A percentile compares a stretch with the other conserved stretches of the same genome.
These are phyloP conservation scores for Cataglyphis rosenhaueri DNA, from an alignment of 2,888 invertebrate species.

Conservation along the genomic window DNA sequence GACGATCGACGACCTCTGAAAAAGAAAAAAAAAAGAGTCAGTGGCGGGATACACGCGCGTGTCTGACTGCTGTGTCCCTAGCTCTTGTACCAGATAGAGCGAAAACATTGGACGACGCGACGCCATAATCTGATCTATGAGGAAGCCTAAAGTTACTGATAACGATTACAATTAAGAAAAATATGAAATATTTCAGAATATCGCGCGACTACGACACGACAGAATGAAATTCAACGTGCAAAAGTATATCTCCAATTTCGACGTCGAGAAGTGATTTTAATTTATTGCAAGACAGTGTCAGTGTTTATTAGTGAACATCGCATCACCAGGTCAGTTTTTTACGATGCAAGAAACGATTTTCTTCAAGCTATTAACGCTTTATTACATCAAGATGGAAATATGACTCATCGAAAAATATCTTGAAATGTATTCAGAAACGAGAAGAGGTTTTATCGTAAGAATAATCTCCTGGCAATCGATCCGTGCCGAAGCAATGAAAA, in stretches of 20 bases:
- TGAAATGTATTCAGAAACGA: not conserved
- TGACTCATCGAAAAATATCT: not conserved
- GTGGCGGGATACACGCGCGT: not conserved
- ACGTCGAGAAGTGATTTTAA: not conserved
- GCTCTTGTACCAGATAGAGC: not conserved
- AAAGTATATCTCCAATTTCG: not conserved
- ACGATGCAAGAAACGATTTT: not conserved
- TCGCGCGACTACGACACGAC: not conserved
- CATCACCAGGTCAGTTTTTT: not conserved
- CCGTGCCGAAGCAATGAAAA: not conserved
- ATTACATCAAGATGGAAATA: not conserved
- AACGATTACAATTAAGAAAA: not conserved
- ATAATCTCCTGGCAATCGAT: not conserved
- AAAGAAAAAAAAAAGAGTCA: not conserved
- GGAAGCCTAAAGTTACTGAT: not conserved
- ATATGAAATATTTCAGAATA: not conserved
- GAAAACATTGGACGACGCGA: not conserved
- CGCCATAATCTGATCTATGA: not conserved
- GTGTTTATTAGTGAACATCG: not conserved
- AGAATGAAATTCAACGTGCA: not conserved
- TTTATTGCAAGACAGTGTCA: not conserved
- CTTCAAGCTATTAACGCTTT: not conserved
- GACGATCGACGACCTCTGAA: not conserved
- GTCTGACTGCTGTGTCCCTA: not conserved
- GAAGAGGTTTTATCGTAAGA: not conserved